Evolutionary conservation across 1,140 invertebrate species (phyloP).

Genomic region (Hyles vespertilio): DNA sequence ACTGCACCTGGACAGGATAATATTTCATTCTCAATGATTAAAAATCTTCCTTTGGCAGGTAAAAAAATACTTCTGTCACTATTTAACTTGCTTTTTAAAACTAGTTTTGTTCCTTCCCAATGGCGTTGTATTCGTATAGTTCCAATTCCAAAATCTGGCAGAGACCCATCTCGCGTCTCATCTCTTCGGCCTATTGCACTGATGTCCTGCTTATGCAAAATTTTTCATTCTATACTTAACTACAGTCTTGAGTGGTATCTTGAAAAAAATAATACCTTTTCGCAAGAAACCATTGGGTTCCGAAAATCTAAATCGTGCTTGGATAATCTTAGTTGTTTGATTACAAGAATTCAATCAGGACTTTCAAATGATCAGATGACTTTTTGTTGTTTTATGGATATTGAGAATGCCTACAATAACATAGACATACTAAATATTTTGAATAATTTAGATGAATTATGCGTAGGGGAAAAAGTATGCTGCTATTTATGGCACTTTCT

Average conservation of each 20-base stretch:
- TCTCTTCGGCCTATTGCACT: no score
- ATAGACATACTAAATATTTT: constrained; percentile 3
- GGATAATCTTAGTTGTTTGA: constrained; percentile 7
- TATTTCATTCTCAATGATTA: constrained; percentile 1
- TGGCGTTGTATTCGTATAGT: background rate
- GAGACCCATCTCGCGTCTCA: no score
- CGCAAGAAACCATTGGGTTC: constrained; percentile 9
- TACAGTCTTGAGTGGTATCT: constrained; percentile 11
- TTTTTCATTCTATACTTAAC: background rate
- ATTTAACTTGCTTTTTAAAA: background rate
- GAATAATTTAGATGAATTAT: constrained; percentile 4
- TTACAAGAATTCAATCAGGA: constrained; percentile 5
- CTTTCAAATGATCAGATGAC: constrained; percentile 6
- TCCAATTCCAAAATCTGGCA: no score
- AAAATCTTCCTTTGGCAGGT: background rate
- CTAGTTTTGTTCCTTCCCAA: background rate
- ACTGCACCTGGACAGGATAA: constrained; percentile 2
- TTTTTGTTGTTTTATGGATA: constrained; percentile 15
- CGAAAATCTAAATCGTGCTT: constrained; percentile 3
- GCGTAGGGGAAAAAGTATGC: constrained; percentile 6
- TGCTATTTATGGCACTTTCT: constrained; percentile 10
- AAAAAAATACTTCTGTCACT: background rate
- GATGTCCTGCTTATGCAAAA: background rate
- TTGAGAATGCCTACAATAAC: constrained; percentile 16
- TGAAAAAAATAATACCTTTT: constrained; percentile 11